Evolutionary conservation across 2,888 invertebrate genomes (phyloP).

Genomic region (Callimorpha dominula): DNA sequence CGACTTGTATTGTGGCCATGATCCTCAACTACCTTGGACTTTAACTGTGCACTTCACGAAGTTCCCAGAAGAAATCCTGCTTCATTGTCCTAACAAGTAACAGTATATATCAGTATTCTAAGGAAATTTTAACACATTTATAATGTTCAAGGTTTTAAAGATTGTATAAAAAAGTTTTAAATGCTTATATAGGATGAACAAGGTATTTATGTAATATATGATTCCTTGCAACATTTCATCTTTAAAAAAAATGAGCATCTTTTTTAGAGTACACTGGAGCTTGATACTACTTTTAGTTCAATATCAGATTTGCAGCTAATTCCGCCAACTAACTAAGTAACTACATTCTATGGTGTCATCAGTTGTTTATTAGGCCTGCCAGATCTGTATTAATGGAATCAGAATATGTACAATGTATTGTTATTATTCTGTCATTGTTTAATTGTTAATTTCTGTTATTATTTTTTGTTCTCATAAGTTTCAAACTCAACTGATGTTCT

Average conservation of each 20-base stretch:
- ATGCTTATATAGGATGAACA: no score
- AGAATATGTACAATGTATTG: background rate
- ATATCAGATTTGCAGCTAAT: no score
- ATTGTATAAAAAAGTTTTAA: background rate
- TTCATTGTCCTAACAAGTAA: conserved; percentile 95
- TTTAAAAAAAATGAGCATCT: background rate
- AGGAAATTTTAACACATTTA: background rate
- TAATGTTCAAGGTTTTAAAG: background rate
- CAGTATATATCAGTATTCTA: conserved; percentile 7
- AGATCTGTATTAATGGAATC: background rate
- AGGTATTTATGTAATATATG: no score
- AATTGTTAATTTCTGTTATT: no score
- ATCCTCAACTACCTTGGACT: conserved; percentile 95
- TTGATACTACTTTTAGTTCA: background rate
- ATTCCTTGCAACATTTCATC: background rate
- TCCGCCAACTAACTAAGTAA: no score
- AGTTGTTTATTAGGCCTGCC: background rate
- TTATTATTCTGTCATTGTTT: no score
- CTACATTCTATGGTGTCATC: background rate
- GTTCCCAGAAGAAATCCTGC: conserved; percentile 96
- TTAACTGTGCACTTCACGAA: conserved; percentile 97
- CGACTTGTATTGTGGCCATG: conserved; percentile 91
- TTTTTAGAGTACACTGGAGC: background rate
- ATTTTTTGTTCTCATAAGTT: no score
- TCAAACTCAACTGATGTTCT: no score